phyloP scores from a whole-genome alignment of 2,797 vertebrate species.

The Salarias fasciatus region DNA sequence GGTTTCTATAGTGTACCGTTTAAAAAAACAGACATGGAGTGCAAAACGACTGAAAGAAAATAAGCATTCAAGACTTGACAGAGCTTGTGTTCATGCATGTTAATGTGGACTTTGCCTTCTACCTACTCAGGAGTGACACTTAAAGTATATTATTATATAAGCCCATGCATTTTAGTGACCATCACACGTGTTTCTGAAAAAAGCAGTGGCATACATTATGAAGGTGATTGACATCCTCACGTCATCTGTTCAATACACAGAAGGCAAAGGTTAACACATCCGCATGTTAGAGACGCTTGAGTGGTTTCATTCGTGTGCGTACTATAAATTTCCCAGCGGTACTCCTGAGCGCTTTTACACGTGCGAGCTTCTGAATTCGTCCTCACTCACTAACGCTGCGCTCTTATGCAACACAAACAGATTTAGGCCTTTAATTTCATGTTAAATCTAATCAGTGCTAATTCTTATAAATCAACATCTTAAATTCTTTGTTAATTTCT shows the following conservation, averaged over 20 bases:
- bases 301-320: constrained; percentile 55
- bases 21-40: not conserved
- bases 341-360: constrained; percentile 48
- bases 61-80: not conserved
- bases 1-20: too few relatives aligned
- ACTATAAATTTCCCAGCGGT: constrained; percentile 56
- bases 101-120: not conserved
- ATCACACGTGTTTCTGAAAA: constrained; percentile 10
- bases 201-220: constrained; percentile 48
- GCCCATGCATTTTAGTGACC: constrained; percentile 8
- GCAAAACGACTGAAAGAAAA: constrained; percentile 1
- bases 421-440: not conserved
- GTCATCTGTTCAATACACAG: constrained; percentile 52
- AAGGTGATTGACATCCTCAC: constrained; percentile 34
- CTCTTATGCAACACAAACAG: constrained; percentile 37
- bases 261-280: constrained; percentile 58
- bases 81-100: constrained; percentile 1
- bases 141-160: constrained; percentile 9
- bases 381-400: constrained; percentile 18
- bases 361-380: constrained; percentile 50
- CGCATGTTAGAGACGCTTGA: constrained; percentile 64
- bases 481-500: too few relatives aligned
- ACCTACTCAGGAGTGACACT: not conserved
- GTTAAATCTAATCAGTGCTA: not conserved
- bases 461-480: not conserved